These are phyloP conservation scores for Pantelozetes paolii DNA, from an alignment of 2,888 invertebrate species.

Conservation along the genomic window DNA sequence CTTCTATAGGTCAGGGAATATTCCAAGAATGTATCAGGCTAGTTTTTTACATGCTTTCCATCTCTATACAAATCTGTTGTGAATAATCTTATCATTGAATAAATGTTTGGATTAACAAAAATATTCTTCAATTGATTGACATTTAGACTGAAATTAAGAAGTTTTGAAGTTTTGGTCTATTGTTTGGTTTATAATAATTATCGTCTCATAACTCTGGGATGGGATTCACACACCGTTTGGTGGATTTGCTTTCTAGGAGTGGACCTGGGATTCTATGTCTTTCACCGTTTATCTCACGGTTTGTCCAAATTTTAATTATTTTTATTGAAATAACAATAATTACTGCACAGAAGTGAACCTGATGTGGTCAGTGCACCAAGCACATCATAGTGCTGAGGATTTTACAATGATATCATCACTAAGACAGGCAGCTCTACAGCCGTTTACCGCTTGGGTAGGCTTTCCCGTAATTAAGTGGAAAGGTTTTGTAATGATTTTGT, in stretches of 20 bases:
- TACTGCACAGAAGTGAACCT: constrained; percentile 67
- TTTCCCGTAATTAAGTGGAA: too few species aligned
- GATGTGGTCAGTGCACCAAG: constrained; percentile 83
- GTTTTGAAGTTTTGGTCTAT: constrained; percentile 45
- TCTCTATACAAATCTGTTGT: not conserved
- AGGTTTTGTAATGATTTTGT: not conserved
- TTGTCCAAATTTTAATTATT: constrained; percentile 43
- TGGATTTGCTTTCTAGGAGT: constrained; percentile 71
- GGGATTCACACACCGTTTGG: constrained; percentile 76
- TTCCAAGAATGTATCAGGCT: constrained; percentile 70
- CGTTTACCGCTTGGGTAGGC: constrained; percentile 71
- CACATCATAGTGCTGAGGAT: constrained; percentile 83
- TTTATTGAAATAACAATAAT: not conserved
- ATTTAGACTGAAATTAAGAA: constrained; percentile 42
- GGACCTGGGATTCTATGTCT: constrained; percentile 85
- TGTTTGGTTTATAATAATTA: constrained; percentile 52
- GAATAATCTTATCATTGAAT: not conserved
- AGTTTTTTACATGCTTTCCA: constrained; percentile 49
- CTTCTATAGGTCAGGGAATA: constrained; percentile 69
- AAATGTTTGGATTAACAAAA: not conserved
- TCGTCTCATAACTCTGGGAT: constrained; percentile 66
- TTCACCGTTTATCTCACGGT: constrained; percentile 86
- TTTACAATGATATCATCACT: constrained; percentile 79
- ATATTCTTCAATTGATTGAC: too few species aligned
- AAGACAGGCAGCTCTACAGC: constrained; percentile 72